A percentile compares a stretch with the other conserved stretches of the same genome.
Evolutionary conservation across 2,888 invertebrate species (phyloP).

Genomic region (Allophyes oxyacanthae): DNA sequence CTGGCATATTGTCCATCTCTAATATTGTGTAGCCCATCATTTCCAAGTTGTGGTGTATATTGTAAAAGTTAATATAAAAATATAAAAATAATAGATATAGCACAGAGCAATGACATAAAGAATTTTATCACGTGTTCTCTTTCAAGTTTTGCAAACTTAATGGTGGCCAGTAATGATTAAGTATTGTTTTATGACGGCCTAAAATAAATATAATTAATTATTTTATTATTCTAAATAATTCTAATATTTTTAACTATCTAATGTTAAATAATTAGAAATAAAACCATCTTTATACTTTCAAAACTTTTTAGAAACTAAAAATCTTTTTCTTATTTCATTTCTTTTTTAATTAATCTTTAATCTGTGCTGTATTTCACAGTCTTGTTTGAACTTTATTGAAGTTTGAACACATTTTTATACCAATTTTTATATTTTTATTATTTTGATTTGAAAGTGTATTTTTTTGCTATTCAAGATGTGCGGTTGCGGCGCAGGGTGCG

Average conservation of each 20-base stretch:
- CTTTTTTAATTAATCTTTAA: slow-evolving; percentile 1
- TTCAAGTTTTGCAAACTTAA: background rate
- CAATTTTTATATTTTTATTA: slow-evolving; percentile 1
- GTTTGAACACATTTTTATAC: slow-evolving; percentile 15
- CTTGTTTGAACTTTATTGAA: slow-evolving; percentile 17
- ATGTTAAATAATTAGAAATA: too few relatives aligned
- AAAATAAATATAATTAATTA: too few relatives aligned
- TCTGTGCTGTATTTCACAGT: slow-evolving; percentile 20
- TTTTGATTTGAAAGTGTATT: background rate
- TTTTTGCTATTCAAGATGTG: slow-evolving; percentile 46
- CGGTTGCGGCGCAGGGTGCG: slow-evolving; percentile 32
- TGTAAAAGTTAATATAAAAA: slow-evolving; percentile 42
- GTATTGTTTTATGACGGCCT: too few relatives aligned
- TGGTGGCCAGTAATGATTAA: slow-evolving; percentile 23
- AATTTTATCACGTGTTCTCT: slow-evolving; percentile 10
- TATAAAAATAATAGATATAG: slow-evolving; percentile 29
- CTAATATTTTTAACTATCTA: too few relatives aligned
- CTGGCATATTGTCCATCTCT: slow-evolving; percentile 67
- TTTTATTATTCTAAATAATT: too few relatives aligned
- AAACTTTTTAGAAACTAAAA: too few relatives aligned
- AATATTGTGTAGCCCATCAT: slow-evolving; percentile 70
- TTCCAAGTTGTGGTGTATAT: slow-evolving; percentile 30
- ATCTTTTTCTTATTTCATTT: too few relatives aligned
- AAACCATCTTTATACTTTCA: too few relatives aligned
- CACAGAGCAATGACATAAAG: slow-evolving; percentile 26